Evolutionary conservation across 1,140 invertebrate species (phyloP), one percentile per base, ranked within the genome.

Genomic region (Listronotus bonariensis): DNA sequence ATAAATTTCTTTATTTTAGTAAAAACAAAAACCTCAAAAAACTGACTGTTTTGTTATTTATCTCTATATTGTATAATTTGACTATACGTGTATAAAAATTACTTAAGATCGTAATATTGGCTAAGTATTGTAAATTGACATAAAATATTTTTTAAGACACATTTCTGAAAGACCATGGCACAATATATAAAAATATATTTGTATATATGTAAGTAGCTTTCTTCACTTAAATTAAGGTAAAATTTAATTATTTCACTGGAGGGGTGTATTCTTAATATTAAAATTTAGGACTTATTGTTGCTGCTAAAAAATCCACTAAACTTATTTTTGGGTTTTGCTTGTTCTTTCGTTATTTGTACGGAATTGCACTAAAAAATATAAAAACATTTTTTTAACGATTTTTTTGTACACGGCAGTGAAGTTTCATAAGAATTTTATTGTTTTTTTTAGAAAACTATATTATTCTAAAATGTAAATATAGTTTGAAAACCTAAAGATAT

Each of bases 121-220:
- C 45, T 48, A 48, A 48, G 45, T 20, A 14, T 48, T 48, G 45
- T 48, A 48, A 48, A 48, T 48, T 48, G 45, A 48, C 45, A 48
- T 48, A 48, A 11, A 43, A 43, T 18, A 48, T 48, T 48, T 48
- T 20, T 15, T 48, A 48, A 48, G 45, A 48, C 45, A 48, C 45
- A 48, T 48, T 6, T 48, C 45, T 48, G 45, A 48, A 48, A 48
- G 45, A 48, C 45, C 45, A 48, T 48, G 45, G 45, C 45, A 48
- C 45, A 48, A 48, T 48, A 48, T 48, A 48, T 26, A 48, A 48
- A 48, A 48, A 48, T 48, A 48, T 48, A 20, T 48, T 2, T 43
- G 17, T 18, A 11, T 26, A 26, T 26, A n/a, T n/a, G n/a, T n/a
- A 43, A 43, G 14, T 43, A 43, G 41, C 9, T 8, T 43, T 43